These are phyloP conservation scores for Umimayanthus kanabou DNA, from an alignment of 92 coral and sea anemone genomes.

Conservation along the genomic window DNA sequence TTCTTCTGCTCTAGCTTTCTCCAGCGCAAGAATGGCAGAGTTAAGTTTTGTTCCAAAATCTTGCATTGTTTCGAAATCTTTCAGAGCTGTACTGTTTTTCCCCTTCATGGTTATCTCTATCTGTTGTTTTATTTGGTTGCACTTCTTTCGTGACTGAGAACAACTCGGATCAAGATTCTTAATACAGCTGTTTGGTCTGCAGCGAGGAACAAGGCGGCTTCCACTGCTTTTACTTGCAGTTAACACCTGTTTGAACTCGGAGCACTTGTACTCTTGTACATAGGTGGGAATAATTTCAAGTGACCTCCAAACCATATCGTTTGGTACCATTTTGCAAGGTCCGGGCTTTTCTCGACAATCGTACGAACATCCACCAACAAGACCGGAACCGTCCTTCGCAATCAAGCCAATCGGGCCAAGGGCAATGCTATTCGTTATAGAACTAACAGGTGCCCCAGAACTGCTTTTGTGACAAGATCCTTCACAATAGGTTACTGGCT, in stretches of 20 bases:
- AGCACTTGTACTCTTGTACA: constrained; percentile 26
- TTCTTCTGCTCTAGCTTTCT: constrained; percentile 48
- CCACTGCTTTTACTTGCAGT: not conserved
- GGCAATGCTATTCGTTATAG: not conserved
- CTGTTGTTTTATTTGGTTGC: not conserved
- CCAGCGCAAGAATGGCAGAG: constrained; percentile 46
- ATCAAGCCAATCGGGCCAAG: constrained; percentile 14
- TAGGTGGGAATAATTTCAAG: not conserved
- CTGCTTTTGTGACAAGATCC: constrained; percentile 8
- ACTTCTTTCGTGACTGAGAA: constrained; percentile 10
- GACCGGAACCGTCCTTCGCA: not conserved
- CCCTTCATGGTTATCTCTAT: not conserved
- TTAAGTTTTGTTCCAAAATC: constrained; percentile 22
- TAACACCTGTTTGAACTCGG: constrained; percentile 11
- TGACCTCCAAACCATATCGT: not conserved
- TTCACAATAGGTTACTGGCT: constrained; percentile 1
- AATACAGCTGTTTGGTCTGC: constrained; percentile 23
- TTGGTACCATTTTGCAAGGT: constrained; percentile 25
- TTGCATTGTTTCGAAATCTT: constrained; percentile 34
- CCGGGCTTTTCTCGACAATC: constrained; percentile 16
- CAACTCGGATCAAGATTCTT: constrained; percentile 45
- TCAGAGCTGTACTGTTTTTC: constrained; percentile 30
- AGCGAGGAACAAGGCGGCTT: constrained; percentile 1
- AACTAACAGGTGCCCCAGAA: not conserved
- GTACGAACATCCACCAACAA: constrained; percentile 25